These are phyloP conservation scores for Chroicocephalus ridibundus DNA, from an alignment of 2,113 vertebrate species.

Conservation along the genomic window DNA sequence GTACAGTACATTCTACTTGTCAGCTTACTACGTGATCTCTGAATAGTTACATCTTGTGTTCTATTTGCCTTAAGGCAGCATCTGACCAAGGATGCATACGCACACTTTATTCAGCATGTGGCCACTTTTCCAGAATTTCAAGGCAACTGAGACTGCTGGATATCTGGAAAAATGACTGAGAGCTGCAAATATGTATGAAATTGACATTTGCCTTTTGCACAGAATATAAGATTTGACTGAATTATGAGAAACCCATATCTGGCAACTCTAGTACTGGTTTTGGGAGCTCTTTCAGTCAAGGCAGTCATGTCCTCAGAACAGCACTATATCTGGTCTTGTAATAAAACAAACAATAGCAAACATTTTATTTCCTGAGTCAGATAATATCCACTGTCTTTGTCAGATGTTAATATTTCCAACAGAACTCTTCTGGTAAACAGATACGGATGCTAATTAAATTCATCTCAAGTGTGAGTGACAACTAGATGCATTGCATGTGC, in stretches of 20 bases:
- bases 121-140: neutral
- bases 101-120: neutral
- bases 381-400: neutral
- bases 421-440: neutral
- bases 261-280: neutral
- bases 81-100: neutral
- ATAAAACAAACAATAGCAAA: neutral
- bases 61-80: neutral
- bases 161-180: neutral
- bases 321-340: neutral
- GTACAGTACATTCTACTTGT: neutral
- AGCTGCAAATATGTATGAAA: neutral
- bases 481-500: neutral
- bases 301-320: neutral
- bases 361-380: neutral
- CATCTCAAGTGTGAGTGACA: slow-evolving; percentile 22
- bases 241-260: neutral
- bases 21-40: neutral
- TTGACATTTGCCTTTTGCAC: neutral
- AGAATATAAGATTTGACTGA: neutral
- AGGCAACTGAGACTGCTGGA: neutral
- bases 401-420: neutral
- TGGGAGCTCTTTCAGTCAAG: neutral
- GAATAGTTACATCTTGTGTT: neutral
- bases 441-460: neutral